phyloP scores from a whole-genome alignment of 1,140 invertebrate genomes.

The Zaprionus vittiger region DNA sequence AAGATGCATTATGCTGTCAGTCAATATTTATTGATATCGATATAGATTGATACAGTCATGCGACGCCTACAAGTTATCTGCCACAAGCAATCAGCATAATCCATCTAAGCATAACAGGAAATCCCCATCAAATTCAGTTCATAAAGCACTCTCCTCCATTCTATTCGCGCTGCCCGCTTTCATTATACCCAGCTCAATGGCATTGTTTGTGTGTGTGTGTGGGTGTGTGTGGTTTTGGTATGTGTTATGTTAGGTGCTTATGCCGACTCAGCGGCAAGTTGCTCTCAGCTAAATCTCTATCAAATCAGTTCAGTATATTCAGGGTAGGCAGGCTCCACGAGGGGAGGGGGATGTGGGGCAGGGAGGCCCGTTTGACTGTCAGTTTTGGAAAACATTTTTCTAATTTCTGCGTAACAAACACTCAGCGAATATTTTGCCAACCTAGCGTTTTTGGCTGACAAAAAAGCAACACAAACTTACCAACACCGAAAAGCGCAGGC shows the following conservation, averaged over 20 bases:
- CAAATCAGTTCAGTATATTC: constrained; percentile 78
- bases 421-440: constrained; percentile 64
- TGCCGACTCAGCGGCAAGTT: constrained; percentile 62
- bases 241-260: constrained; percentile 15
- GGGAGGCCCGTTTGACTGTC: constrained; percentile 49
- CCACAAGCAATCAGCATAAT: constrained; percentile 57
- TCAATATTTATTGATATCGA: constrained; percentile 7
- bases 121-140: constrained; percentile 67
- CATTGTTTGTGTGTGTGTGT: neutral
- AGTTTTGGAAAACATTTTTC: constrained; percentile 71
- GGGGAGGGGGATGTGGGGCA: neutral
- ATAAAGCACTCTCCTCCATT: constrained; percentile 47
- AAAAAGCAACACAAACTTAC: constrained; percentile 39
- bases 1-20: constrained; percentile 2
- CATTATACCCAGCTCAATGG: neutral
- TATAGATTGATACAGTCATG: constrained; percentile 8
- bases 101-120: constrained; percentile 52
- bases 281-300: constrained; percentile 40
- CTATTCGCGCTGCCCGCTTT: constrained; percentile 11
- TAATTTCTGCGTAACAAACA: constrained; percentile 64
- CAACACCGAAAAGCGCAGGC: constrained; percentile 14
- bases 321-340: neutral
- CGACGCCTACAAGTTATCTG: neutral
- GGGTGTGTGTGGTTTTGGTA: neutral
- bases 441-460: constrained; percentile 48